phyloP scores from a whole-genome alignment of 2,113 vertebrate species.

The Pituophis catenifer region DNA sequence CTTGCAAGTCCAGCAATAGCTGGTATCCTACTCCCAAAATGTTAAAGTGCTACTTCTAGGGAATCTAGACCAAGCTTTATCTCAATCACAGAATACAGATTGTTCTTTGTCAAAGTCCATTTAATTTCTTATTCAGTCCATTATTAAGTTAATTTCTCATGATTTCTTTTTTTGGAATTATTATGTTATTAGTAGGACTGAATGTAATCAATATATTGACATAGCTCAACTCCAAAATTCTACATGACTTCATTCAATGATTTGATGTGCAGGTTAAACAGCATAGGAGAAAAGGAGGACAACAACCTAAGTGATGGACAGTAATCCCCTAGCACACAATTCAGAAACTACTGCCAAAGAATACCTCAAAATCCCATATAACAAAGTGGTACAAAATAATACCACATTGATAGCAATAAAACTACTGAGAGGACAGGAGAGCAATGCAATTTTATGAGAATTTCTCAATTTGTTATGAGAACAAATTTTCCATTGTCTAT shows the following conservation, averaged over 20 bases:
- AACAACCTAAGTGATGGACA: background rate
- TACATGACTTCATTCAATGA: background rate
- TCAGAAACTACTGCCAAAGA: background rate
- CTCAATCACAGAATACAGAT: background rate
- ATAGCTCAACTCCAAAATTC: background rate
- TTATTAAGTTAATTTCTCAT: background rate
- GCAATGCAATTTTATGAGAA: background rate
- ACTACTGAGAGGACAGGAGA: background rate
- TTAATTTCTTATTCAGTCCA: background rate
- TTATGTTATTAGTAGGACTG: background rate
- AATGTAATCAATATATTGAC: background rate
- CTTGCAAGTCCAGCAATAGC: background rate
- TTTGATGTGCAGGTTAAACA: background rate
- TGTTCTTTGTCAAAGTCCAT: background rate
- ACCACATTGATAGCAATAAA: background rate
- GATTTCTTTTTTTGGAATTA: background rate
- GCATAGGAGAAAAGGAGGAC: background rate
- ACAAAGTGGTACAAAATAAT: background rate
- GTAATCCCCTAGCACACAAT: background rate
- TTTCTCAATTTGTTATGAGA: too few relatives aligned
- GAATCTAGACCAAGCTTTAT: background rate
- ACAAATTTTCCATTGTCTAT: background rate
- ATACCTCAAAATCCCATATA: background rate
- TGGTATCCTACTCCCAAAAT: background rate
- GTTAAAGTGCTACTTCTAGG: background rate